Evolutionary conservation across 2,888 invertebrate genomes (phyloP).

Genomic region (Panopea generosa): DNA sequence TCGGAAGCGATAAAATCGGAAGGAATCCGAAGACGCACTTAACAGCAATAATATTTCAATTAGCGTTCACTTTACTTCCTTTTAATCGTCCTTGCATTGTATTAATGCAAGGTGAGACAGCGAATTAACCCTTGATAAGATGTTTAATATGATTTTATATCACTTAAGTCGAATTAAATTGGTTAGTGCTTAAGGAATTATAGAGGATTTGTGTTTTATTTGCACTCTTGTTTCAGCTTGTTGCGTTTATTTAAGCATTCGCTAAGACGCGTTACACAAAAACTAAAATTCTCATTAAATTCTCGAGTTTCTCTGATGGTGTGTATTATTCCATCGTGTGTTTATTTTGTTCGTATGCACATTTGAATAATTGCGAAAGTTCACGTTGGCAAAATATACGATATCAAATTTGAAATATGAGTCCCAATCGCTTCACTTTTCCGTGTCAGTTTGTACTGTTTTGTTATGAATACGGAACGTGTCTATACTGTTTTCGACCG

Average conservation of each 20-base stretch:
- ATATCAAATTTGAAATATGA: too few species aligned
- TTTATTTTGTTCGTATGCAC: too few species aligned
- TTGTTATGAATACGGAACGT: too few species aligned
- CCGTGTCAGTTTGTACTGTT: too few species aligned
- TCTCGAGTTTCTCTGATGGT: too few species aligned
- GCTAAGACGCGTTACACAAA: too few species aligned
- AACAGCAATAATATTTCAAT: slow-evolving; percentile 30
- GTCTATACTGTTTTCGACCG: too few species aligned
- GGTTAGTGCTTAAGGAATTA: slow-evolving; percentile 1
- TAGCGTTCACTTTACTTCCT: slow-evolving; percentile 25
- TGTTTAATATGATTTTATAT: slow-evolving; percentile 19
- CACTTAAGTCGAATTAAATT: slow-evolving; percentile 9
- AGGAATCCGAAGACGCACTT: slow-evolving; percentile 23
- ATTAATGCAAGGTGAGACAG: slow-evolving; percentile 13
- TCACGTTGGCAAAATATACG: too few species aligned
- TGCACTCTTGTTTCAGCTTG: not conserved
- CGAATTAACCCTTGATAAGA: slow-evolving; percentile 9
- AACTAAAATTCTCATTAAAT: too few species aligned
- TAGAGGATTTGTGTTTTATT: slow-evolving; percentile 9
- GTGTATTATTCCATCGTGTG: too few species aligned
- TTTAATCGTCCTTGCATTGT: slow-evolving; percentile 25
- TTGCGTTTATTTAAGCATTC: not conserved
- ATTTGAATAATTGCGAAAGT: too few species aligned
- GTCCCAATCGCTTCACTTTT: too few species aligned
- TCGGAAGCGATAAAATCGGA: slow-evolving; percentile 33